These are phyloP conservation scores for Cromileptes altivelis DNA, from an alignment of 2,113 vertebrate species.

Conservation along the genomic window DNA sequence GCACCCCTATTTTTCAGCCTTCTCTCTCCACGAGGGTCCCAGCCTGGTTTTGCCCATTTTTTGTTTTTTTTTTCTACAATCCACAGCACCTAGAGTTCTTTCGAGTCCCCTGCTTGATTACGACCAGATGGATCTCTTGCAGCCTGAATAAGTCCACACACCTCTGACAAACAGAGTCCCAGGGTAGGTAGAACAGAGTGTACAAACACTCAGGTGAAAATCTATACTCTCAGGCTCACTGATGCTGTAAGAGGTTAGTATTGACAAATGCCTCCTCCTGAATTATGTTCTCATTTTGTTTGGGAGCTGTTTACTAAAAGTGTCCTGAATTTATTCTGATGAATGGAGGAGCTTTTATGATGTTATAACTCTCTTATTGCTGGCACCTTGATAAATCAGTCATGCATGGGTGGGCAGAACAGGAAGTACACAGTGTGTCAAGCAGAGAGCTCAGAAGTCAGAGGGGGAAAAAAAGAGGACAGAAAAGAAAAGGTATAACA, in stretches of 20 bases:
- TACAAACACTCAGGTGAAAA: slow-evolving; percentile 42
- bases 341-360: slow-evolving; percentile 32
- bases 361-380: slow-evolving; percentile 6
- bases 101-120: slow-evolving; percentile 32
- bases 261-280: slow-evolving; percentile 44
- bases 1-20: slow-evolving; percentile 7
- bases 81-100: slow-evolving; percentile 32
- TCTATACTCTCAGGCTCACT: slow-evolving; percentile 29
- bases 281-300: slow-evolving; percentile 36
- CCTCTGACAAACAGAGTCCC: slow-evolving; percentile 13
- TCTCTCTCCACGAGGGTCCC: neutral
- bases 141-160: slow-evolving; percentile 6
- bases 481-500: neutral
- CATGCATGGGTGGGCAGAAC: neutral
- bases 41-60: neutral
- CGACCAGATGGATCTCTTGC: slow-evolving; percentile 54
- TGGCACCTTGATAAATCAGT: slow-evolving; percentile 36
- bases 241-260: neutral
- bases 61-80: slow-evolving; percentile 7
- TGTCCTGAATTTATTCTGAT: slow-evolving; percentile 29
- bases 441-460: neutral
- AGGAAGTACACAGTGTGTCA: slow-evolving; percentile 1
- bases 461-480: neutral
- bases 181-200: slow-evolving; percentile 7
- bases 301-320: slow-evolving; percentile 21